Percentiles rank a stretch among this genome's conserved stretches.
Evolutionary conservation across 2,888 invertebrate genomes (phyloP).

Genomic region (Lochmaea capreae): DNA sequence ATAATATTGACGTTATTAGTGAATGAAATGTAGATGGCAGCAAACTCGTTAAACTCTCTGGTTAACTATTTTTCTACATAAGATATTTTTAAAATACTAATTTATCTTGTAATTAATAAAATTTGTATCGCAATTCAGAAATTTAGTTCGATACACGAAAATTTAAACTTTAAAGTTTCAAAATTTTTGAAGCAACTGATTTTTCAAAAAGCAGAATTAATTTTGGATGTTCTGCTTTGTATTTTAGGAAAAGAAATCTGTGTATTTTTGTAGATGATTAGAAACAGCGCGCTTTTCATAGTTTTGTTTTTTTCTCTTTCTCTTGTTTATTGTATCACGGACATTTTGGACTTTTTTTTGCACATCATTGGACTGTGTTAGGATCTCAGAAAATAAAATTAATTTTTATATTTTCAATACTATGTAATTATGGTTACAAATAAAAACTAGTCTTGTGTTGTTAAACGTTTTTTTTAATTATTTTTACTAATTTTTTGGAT

Average conservation of each 20-base stretch:
- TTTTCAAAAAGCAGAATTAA: slow-evolving; percentile 28
- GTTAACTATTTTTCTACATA: too few species aligned
- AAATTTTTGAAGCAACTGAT: slow-evolving; percentile 14
- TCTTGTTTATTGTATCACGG: slow-evolving; percentile 32
- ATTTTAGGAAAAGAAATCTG: slow-evolving; percentile 54
- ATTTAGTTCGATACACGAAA: too few species aligned
- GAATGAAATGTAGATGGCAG: too few species aligned
- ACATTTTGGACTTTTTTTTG: slow-evolving; percentile 39
- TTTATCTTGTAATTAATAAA: too few species aligned
- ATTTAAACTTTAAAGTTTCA: background rate
- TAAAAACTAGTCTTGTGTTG: slow-evolving; percentile 61
- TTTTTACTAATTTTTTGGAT: background rate
- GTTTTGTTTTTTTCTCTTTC: slow-evolving; percentile 34
- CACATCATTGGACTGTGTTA: slow-evolving; percentile 47
- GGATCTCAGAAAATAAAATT: slow-evolving; percentile 45
- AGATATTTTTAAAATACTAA: too few species aligned
- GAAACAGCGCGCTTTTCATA: slow-evolving; percentile 42
- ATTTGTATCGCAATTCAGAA: too few species aligned
- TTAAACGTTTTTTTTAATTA: slow-evolving; percentile 42
- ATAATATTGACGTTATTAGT: too few species aligned
- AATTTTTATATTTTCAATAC: slow-evolving; percentile 52
- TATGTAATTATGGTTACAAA: slow-evolving; percentile 57
- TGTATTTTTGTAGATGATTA: slow-evolving; percentile 63
- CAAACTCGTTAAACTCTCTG: too few species aligned
- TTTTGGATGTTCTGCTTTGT: slow-evolving; percentile 41